A percentile compares a stretch with the other conserved stretches of the same genome.
Conservation (phyloP, 2,888 invertebrate species). For the Agonopterix arenella region DNA sequence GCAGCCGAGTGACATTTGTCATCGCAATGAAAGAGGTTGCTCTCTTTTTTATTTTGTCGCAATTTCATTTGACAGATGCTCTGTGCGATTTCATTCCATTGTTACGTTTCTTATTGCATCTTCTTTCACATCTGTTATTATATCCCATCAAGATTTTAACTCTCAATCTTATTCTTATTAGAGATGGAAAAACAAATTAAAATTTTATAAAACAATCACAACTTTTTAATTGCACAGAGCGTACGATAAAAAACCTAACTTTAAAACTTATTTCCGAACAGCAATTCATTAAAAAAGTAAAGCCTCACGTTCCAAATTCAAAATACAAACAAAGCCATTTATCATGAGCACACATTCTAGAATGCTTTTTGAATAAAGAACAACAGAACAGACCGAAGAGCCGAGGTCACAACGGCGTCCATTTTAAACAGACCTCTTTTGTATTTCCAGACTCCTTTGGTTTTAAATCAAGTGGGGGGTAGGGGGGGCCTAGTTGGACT, state of each 20-base stretch:
- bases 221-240: no score
- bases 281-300: neutral
- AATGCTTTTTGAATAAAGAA: conserved; percentile 62
- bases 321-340: conserved; percentile 20
- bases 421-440: conserved; percentile 30
- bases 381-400: conserved; percentile 37
- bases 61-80: conserved; percentile 44
- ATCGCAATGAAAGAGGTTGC: conserved; percentile 28
- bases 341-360: conserved; percentile 30
- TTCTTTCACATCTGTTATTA: no score
- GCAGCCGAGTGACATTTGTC: conserved; percentile 40
- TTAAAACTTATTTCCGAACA: no score
- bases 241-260: no score
- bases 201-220: no score
- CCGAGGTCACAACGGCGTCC: conserved; percentile 46
- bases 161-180: no score
- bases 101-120: conserved; percentile 22
- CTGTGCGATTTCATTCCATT: conserved; percentile 36
- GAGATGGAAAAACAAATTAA: no score
- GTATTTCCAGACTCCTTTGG: conserved; percentile 9
- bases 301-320: conserved; percentile 12
- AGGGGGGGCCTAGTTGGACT: conserved; percentile 27
- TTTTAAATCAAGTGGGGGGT: conserved; percentile 28
- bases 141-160: no score
- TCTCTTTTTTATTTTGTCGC: conserved; percentile 30